A percentile compares a stretch with the other conserved stretches of the same genome.
These are phyloP conservation scores for Sula dactylatra DNA, from an alignment of 2,113 vertebrate genomes.

Conservation along the genomic window DNA sequence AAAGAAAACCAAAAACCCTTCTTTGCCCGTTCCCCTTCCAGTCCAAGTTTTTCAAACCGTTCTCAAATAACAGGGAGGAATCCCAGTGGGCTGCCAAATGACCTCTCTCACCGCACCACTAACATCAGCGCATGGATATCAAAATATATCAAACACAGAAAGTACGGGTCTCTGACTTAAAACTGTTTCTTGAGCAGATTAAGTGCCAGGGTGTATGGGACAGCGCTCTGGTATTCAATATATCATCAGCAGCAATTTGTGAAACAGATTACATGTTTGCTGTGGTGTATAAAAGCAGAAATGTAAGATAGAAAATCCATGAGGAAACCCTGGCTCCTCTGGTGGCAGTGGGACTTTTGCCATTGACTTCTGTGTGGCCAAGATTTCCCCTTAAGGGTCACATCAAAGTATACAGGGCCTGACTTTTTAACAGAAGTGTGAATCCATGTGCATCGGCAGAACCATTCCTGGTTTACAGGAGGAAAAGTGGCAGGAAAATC, in stretches of 20 bases:
- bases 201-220: not conserved
- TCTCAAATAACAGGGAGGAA: not conserved
- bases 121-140: not conserved
- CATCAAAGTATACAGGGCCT: not conserved
- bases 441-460: not conserved
- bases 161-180: not conserved
- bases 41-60: not conserved
- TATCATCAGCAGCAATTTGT: not conserved
- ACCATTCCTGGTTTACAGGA: not conserved
- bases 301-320: not conserved
- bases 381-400: not conserved
- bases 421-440: not conserved
- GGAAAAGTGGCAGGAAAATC: not conserved
- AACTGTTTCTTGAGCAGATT: not conserved
- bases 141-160: not conserved
- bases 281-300: not conserved
- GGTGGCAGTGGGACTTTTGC: not conserved
- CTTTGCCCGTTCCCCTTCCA: not conserved
- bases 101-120: not conserved
- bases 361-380: not conserved
- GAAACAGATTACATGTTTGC: not conserved
- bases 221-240: not conserved
- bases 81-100: not conserved
- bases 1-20: not conserved
- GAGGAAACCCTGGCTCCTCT: not conserved